Conservation (phyloP, 35 echinoderm and acorn worm species). For the Strongylocentrotus purpuratus region DNA sequence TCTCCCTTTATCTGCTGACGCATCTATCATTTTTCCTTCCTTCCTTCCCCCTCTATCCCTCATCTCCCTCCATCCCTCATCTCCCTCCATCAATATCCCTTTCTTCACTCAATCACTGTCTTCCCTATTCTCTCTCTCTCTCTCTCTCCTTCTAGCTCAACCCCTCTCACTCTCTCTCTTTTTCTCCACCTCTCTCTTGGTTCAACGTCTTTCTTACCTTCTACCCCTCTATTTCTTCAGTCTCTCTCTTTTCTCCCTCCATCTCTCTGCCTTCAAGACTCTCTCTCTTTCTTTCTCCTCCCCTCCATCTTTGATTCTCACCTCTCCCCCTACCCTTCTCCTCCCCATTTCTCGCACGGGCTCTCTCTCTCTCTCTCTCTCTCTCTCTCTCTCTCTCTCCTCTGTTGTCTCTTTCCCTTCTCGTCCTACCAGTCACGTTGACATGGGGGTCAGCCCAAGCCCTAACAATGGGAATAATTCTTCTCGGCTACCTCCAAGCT, state of each 20-base stretch:
- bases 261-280: too few relatives aligned
- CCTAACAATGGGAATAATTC: conserved; percentile 40
- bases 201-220: too few relatives aligned
- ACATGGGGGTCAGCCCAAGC: background rate
- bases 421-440: background rate
- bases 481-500: background rate
- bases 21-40: background rate
- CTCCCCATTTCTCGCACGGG: background rate
- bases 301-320: background rate
- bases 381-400: background rate
- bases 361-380: background rate
- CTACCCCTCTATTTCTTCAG: background rate
- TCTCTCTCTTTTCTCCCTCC: background rate
- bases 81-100: too few relatives aligned
- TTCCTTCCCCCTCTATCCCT: background rate
- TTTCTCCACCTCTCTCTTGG: too few relatives aligned
- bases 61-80: too few relatives aligned
- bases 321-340: background rate
- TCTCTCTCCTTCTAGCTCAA: background rate
- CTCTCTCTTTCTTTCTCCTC: background rate
- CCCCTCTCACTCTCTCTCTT: too few relatives aligned
- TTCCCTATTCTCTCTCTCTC: background rate
- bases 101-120: too few relatives aligned
- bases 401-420: background rate
- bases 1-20: background rate